phyloP scores from a whole-genome alignment of 2,888 invertebrate genomes.

The Noctua janthina region DNA sequence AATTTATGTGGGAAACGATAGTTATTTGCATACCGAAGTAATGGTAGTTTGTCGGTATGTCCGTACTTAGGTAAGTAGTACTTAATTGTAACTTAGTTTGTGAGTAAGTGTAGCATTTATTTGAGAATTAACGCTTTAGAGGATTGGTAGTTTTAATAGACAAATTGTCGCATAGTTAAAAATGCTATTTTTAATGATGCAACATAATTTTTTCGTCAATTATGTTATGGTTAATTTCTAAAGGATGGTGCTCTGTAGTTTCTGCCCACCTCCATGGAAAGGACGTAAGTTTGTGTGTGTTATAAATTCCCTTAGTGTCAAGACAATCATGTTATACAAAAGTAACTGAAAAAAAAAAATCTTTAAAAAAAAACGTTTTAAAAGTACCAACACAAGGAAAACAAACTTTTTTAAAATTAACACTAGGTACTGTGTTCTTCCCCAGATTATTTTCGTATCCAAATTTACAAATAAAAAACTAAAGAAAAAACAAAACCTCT shows the following conservation, averaged over 20 bases:
- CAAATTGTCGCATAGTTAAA: not conserved
- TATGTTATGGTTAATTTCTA: not conserved
- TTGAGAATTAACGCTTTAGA: not conserved
- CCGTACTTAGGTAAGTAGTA: not conserved
- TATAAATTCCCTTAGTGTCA: not conserved
- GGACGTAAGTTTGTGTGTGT: not conserved
- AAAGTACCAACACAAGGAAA: too few species aligned
- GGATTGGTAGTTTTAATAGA: not conserved
- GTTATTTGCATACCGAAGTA: slow-evolving; percentile 75
- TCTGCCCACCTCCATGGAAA: not conserved
- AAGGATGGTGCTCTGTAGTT: not conserved
- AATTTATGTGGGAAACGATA: slow-evolving; percentile 83
- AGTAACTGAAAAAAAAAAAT: too few species aligned
- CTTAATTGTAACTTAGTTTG: slow-evolving; percentile 24
- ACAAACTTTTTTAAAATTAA: too few species aligned
- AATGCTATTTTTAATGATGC: not conserved
- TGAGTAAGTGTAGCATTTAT: slow-evolving; percentile 15
- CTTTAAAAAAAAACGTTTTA: too few species aligned
- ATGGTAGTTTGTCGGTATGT: slow-evolving; percentile 29
- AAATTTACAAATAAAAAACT: too few species aligned
- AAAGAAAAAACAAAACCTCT: too few species aligned
- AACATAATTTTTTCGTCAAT: not conserved
- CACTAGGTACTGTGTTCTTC: too few species aligned
- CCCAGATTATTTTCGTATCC: too few species aligned
- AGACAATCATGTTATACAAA: too few species aligned